Evolutionary conservation across 2,888 invertebrate genomes (phyloP).

Genomic region (Phyto melanocephala): DNA sequence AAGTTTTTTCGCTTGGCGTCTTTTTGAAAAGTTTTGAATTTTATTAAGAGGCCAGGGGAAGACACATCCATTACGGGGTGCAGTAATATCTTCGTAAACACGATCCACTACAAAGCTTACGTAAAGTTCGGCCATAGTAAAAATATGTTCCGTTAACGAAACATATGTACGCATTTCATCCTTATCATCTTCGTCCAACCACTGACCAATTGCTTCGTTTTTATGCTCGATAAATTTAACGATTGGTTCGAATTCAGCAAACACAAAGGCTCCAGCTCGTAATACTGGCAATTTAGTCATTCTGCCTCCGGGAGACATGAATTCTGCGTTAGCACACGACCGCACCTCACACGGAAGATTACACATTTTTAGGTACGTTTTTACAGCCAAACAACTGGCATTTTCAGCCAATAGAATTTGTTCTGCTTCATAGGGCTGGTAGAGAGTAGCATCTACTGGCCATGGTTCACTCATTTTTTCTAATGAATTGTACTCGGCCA

Average conservation of each 20-base stretch:
- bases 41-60: conserved; percentile 96
- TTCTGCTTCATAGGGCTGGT: conserved; percentile 94
- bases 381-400: conserved; percentile 95
- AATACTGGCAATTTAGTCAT: conserved; percentile 90
- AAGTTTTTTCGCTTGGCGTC: conserved; percentile 84
- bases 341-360: conserved; percentile 90
- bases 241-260: conserved; percentile 94
- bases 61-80: conserved; percentile 90
- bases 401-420: conserved; percentile 96
- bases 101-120: conserved; percentile 91
- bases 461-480: conserved; percentile 88
- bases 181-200: conserved; percentile 86
- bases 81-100: conserved; percentile 90
- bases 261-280: conserved; percentile 91
- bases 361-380: conserved; percentile 96
- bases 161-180: conserved; percentile 97
- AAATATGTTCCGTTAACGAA: conserved; percentile 91
- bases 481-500: conserved; percentile 74
- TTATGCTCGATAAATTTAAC: conserved; percentile 93
- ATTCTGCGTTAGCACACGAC: conserved; percentile 93
- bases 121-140: conserved; percentile 93
- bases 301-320: conserved; percentile 95
- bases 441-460: conserved; percentile 92
- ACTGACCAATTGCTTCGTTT: conserved; percentile 86
- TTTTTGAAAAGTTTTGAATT: conserved; percentile 88